phyloP scores from a whole-genome alignment of 2,888 invertebrate genomes.

The Enchytraeus crypticus region DNA sequence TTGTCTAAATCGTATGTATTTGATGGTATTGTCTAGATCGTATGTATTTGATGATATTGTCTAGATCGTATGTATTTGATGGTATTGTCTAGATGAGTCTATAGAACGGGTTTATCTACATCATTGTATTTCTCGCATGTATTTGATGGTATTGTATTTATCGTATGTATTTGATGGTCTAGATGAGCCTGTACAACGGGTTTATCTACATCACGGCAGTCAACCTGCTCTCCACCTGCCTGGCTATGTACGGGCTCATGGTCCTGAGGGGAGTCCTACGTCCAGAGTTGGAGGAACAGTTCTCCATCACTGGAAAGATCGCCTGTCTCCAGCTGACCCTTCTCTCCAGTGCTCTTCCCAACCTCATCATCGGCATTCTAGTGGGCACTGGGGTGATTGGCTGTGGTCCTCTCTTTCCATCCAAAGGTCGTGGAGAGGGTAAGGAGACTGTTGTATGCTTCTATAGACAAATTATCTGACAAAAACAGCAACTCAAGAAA shows the following conservation, averaged over 20 bases:
- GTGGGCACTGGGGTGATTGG: neutral
- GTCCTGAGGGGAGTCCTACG: neutral
- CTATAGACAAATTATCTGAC: too few species aligned
- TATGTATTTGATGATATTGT: too few species aligned
- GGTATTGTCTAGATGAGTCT: too few species aligned
- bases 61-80: too few species aligned
- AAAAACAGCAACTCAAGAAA: too few species aligned
- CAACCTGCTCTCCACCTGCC: neutral
- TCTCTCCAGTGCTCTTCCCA: neutral
- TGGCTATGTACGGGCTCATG: neutral
- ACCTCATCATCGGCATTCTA: neutral
- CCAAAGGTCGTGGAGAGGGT: slow-evolving; percentile 1
- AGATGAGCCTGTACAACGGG: neutral
- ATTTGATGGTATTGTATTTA: neutral
- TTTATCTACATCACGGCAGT: slow-evolving; percentile 1
- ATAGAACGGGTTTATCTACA: too few species aligned
- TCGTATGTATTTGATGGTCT: neutral
- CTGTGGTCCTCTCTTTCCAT: neutral
- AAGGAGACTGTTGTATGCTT: too few species aligned
- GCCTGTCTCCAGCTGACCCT: neutral
- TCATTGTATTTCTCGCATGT: too few species aligned
- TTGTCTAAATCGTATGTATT: too few species aligned
- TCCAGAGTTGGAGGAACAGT: neutral
- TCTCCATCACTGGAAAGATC: neutral
- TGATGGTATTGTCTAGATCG: too few species aligned